Percentiles rank a stretch among this genome's conserved stretches.
Evolutionary conservation across 1,140 invertebrate species (phyloP).

Genomic region (Sarcophaga bullata): DNA sequence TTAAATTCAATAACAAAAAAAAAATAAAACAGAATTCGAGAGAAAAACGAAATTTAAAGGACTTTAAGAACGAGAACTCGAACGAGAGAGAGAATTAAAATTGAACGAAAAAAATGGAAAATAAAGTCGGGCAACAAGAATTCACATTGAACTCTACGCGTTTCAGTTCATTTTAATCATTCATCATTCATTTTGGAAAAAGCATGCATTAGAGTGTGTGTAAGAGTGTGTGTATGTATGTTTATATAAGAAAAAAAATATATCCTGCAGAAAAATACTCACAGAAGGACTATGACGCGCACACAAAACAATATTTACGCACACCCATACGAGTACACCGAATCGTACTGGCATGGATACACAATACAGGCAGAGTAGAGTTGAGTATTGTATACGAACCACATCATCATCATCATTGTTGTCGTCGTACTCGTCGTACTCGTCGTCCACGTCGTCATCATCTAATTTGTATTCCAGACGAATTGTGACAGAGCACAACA

Average conservation of each 20-base stretch:
- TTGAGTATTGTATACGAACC: background rate
- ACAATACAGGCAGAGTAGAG: background rate
- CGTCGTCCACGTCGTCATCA: background rate
- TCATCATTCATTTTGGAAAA: constrained; percentile 8
- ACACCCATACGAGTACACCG: background rate
- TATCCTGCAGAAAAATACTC: background rate
- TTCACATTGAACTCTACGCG: background rate
- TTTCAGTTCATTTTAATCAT: constrained; percentile 19
- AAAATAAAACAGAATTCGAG: background rate
- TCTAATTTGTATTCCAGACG: constrained; percentile 65
- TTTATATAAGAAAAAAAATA: background rate
- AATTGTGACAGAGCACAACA: constrained; percentile 53
- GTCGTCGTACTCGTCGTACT: no score
- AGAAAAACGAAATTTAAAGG: no score
- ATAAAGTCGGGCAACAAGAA: background rate
- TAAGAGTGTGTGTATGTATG: background rate
- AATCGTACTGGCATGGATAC: background rate
- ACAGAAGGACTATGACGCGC: constrained; percentile 16
- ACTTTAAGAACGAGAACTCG: background rate
- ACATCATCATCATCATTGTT: no score
- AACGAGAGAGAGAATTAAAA: no score
- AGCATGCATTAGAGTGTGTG: background rate
- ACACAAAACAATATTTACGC: background rate
- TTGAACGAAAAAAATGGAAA: background rate
- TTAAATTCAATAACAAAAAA: background rate